Base-by-base conservation (phyloP, 2,797 vertebrate species). In the Mallotus villosus region DNA sequence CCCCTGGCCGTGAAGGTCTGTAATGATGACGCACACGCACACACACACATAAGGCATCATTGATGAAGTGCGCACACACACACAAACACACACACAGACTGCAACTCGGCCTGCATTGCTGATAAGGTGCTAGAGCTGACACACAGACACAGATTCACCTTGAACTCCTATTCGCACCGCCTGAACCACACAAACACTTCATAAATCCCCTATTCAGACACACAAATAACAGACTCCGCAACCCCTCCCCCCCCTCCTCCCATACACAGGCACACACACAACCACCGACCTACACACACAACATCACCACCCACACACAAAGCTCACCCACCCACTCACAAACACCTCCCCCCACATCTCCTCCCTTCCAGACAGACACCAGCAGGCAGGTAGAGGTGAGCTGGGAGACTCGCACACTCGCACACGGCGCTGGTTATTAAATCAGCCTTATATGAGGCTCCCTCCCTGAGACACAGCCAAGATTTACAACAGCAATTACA, bases 401-500 rank as follows among this genome's bases (percentile, higher is more conserved):
- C 78, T 72, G 86, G 81, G 82, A 79, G 86, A 88, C 67, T 57
- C 57, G 67, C 60, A 79, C 86, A 88, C 67, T 57, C 57, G 67
- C 60, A 5, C 75, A 66, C 37, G 53, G 74, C 79, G 84, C 84
- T 81, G 88, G 88, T 90, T 92, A 92, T 93, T 92, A 93, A 92
- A 92, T 92, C 91, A 91, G 90, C 82, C 85, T 80, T 86, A 91
- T 90, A 92, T 92, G 88, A 91, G 90, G 87, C 83, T 87, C 88
- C 88, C 89, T 92, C 91, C 85, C 88, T 91, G 88, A 90, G 87
- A 91, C 88, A 86, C 85, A 86, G 80, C 87, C 81, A 91, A 93
- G 91, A 93, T 93, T 93, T 92, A 93, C 89, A 89, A 89, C 90
- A 87, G 90, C 92, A 92, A 93, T 93, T 93, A 93, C 90, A 92